Evolutionary conservation across 2,797 vertebrate species (phyloP).

Genomic region (Parauchenoglanis ngamensis): DNA sequence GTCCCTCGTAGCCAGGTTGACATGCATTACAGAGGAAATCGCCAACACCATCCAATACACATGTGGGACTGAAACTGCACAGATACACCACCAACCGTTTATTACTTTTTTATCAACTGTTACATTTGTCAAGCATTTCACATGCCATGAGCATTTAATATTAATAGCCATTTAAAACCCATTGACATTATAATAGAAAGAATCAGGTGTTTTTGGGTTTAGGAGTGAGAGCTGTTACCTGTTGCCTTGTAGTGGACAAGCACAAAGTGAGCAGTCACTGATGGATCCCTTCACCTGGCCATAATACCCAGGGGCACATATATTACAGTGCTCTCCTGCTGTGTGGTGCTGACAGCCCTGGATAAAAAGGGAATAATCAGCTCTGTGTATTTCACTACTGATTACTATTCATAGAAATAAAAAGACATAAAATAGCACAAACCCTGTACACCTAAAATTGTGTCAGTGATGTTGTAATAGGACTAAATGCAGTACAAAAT

Average conservation of each 20-base stretch:
- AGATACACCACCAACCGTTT: slow-evolving; percentile 24
- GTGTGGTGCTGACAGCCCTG: slow-evolving; percentile 89
- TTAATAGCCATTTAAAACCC: background rate
- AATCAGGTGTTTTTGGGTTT: background rate
- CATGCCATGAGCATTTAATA: background rate
- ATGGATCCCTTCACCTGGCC: slow-evolving; percentile 81
- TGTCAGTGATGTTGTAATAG: background rate
- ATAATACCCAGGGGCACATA: slow-evolving; percentile 84
- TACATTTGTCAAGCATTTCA: background rate
- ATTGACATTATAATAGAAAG: background rate
- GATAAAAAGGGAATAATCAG: slow-evolving; percentile 14
- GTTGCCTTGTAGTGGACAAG: slow-evolving; percentile 83
- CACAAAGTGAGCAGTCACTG: slow-evolving; percentile 84
- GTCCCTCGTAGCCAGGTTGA: slow-evolving; percentile 83
- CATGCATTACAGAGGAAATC: slow-evolving; percentile 87
- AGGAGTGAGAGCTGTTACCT: slow-evolving; percentile 60
- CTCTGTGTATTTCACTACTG: background rate
- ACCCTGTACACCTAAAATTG: background rate
- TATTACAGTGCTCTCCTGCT: slow-evolving; percentile 77
- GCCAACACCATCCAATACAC: slow-evolving; percentile 75
- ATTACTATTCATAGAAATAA: background rate
- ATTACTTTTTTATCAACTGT: background rate
- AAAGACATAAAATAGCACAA: background rate
- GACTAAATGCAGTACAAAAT: background rate
- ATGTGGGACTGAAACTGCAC: slow-evolving; percentile 89